Evolutionary conservation across 1,140 invertebrate species (phyloP).

Genomic region (Apis mellifera): Amel_HAv3.1 CM009931.2:8380001-8380500

Average conservation of each 20-base stretch:
- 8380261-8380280: background rate
- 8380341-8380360: slow-evolving; percentile 38
- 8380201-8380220: slow-evolving; percentile 19
- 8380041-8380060: too few species aligned
- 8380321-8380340: slow-evolving; percentile 61
- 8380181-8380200: slow-evolving; percentile 10
- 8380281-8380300: slow-evolving; percentile 30
- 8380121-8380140: background rate
- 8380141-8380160: background rate
- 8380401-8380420: slow-evolving; percentile 12
- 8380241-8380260: background rate
- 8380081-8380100: background rate
- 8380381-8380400: slow-evolving; percentile 42
- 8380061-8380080: background rate
- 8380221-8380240: too few species aligned
- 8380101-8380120: slow-evolving; percentile 6
- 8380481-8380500: too few species aligned
- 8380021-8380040: too few species aligned
- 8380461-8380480: too few species aligned
- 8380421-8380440: slow-evolving; percentile 26
- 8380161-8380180: slow-evolving; percentile 14
- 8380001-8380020: too few species aligned
- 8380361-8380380: slow-evolving; percentile 41
- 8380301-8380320: slow-evolving; percentile 46
- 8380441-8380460: too few species aligned